Evolutionary conservation across 1,140 invertebrate genomes (phyloP), one percentile per base, ranked within the genome.

Genomic region (Melanaphis sacchari): DNA sequence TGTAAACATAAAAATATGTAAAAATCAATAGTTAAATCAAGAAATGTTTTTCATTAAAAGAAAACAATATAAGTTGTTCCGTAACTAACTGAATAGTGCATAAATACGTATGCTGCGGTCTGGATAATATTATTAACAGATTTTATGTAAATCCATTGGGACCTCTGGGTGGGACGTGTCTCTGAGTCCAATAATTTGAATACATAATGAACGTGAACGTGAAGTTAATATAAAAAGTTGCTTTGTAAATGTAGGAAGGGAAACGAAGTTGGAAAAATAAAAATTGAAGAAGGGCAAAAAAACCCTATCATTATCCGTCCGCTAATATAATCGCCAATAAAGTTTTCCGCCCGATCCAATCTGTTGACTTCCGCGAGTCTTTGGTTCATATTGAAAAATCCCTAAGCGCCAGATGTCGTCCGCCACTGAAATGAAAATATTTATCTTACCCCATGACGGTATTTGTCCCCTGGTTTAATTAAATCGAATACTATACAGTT

Each of bases 291-390:
- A 82, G 46, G 46, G 81, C 81, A 40, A 82, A 91, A 43, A 43
- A 36, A 36, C 81, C 91, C 76, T 85, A 93, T 93, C 91, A 93
- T 93, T 93, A 82, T 84, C 81, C 91, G 36, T 54, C 41, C 91
- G 46, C 91, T 93, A 93, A 93, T 85, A 85, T 93, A 93, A 93
- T 93, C 91, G 91, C 41, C 91, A 93, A 84, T 93, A 93, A 93
- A 93, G 66, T 93, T 93, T 93, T 93, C 91, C 81, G 6, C 46
- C 76, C 76, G 76, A 82, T 93, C 81, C 91, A 93, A 93, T 93
- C 91, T 93, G 91, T 93, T 85, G 91, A 84, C 81, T 85, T 84
- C 81, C 59, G 76, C 43, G 52, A 90, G 54, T 90, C 52, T 59
- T 59, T 66, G 88, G 59, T 82, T 92, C 66, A 93, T 93, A 93